phyloP scores from a whole-genome alignment of 2,113 vertebrate species.

The Uria aalge region DNA sequence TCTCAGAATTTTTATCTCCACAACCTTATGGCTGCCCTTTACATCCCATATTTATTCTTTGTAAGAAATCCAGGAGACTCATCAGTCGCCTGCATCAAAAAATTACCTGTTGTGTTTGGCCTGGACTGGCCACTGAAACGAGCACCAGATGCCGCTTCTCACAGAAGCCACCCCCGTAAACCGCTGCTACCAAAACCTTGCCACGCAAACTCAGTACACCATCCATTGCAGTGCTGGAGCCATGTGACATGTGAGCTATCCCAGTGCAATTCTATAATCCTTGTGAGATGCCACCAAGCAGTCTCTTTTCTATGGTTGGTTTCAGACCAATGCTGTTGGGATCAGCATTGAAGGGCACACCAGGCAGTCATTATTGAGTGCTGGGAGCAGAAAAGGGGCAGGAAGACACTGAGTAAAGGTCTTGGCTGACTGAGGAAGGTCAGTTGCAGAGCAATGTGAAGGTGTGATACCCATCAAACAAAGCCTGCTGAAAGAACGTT shows the following conservation, averaged over 20 bases:
- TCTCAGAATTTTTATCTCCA: neutral
- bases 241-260: neutral
- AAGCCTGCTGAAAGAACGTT: neutral
- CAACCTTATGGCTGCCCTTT: neutral
- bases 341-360: neutral
- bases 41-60: neutral
- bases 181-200: neutral
- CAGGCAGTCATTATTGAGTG: rapidly evolving
- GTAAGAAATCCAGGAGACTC: neutral
- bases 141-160: neutral
- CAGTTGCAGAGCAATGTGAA: neutral
- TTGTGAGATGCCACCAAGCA: neutral
- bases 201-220: neutral
- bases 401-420: neutral
- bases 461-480: neutral
- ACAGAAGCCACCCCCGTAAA: neutral
- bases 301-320: neutral
- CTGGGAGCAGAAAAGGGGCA: neutral
- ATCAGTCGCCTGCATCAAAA: neutral
- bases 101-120: neutral
- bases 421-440: neutral
- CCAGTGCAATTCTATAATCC: neutral
- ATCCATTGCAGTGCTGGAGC: neutral
- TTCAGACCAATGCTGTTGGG: neutral
- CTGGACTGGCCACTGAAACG: neutral